These are phyloP conservation scores for Colossoma macropomum DNA, from an alignment of 2,113 vertebrate genomes.

Conservation along the genomic window DNA sequence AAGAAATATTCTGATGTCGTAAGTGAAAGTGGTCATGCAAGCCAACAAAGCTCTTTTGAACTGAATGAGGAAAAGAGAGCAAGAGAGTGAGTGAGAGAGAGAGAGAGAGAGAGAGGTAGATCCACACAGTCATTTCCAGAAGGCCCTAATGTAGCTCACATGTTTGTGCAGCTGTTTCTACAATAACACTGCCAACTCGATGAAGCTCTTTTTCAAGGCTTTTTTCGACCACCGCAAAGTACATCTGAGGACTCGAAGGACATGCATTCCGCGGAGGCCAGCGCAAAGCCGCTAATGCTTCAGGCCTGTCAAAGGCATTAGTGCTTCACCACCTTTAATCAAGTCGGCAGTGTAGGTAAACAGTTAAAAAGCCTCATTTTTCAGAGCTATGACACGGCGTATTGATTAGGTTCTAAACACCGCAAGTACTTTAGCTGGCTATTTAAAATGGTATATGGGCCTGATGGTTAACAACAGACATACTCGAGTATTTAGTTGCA, in stretches of 20 bases:
- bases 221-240: constrained; percentile 45
- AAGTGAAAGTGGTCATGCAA: not conserved
- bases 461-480: not conserved
- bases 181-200: constrained; percentile 49
- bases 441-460: not conserved
- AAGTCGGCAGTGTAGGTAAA: constrained; percentile 54
- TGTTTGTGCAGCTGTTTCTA: constrained; percentile 65
- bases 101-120: not conserved
- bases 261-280: constrained; percentile 51
- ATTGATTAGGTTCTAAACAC: constrained; percentile 21
- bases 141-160: constrained; percentile 54
- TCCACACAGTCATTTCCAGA: constrained; percentile 31
- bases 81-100: not conserved
- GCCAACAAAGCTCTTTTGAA: not conserved
- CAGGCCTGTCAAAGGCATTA: constrained; percentile 63
- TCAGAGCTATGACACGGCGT: not conserved
- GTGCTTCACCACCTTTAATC: constrained; percentile 53
- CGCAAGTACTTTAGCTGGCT: constrained; percentile 8
- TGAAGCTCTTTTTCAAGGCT: constrained; percentile 22
- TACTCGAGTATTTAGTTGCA: not conserved
- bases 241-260: constrained; percentile 47
- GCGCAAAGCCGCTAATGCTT: constrained; percentile 62
- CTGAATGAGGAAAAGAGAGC: not conserved
- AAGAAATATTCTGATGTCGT: not conserved
- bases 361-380: not conserved